Evolutionary conservation across 1,140 invertebrate species (phyloP).

Genomic region (Medauroidea extradentata): DNA sequence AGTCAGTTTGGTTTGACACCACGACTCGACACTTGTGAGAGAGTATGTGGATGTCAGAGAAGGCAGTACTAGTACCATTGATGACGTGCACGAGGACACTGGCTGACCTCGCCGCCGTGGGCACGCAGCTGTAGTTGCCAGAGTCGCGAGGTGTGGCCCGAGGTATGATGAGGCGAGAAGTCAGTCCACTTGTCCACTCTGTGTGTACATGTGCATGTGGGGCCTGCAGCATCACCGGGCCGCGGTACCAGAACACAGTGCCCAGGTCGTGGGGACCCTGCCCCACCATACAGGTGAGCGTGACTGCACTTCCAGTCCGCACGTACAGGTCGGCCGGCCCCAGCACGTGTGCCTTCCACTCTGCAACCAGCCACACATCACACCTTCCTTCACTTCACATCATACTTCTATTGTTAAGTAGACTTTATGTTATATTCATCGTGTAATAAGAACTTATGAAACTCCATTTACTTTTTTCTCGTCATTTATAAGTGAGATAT

Average conservation of each 20-base stretch:
- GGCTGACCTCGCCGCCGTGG: constrained; percentile 65
- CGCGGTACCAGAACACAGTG: constrained; percentile 77
- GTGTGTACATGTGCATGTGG: constrained; percentile 52
- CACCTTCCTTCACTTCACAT: too few species aligned
- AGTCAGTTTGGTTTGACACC: too few species aligned
- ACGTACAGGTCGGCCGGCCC: constrained; percentile 76
- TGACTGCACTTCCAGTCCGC: constrained; percentile 76
- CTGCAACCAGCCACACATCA: constrained; percentile 59
- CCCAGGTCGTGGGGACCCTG: constrained; percentile 78
- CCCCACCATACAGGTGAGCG: constrained; percentile 74
- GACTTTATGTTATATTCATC: too few species aligned
- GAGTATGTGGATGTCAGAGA: too few species aligned
- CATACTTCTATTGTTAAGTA: too few species aligned
- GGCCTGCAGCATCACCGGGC: constrained; percentile 41
- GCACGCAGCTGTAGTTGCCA: constrained; percentile 82
- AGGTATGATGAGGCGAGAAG: constrained; percentile 66
- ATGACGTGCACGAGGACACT: constrained; percentile 85
- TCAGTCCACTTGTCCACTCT: constrained; percentile 66
- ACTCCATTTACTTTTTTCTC: too few species aligned
- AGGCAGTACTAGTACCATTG: too few species aligned
- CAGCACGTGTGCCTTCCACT: constrained; percentile 74
- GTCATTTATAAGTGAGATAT: too few species aligned
- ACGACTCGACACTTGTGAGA: too few species aligned
- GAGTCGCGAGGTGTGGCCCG: constrained; percentile 60
- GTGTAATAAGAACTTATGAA: too few species aligned